A percentile compares a stretch with the other conserved stretches of the same genome.
Conservation (phyloP, 2,888 invertebrate genomes). For the Oasisia sp. region DNA sequence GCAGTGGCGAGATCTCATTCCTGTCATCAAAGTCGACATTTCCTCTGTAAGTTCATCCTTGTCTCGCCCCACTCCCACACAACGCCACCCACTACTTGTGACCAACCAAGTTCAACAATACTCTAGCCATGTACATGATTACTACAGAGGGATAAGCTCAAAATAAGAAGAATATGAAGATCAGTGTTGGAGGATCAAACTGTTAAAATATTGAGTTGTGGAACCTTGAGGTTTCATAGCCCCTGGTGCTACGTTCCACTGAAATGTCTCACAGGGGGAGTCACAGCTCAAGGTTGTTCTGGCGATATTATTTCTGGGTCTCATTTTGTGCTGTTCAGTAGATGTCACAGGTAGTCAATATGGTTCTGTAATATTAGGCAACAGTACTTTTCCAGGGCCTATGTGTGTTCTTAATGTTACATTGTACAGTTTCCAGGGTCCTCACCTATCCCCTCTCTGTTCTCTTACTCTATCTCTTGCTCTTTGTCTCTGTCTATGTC, state of each 20-base stretch:
- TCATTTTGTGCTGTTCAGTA: neutral
- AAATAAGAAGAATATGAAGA: too few relatives aligned
- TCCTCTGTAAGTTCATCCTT: conserved; percentile 57
- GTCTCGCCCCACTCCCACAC: too few relatives aligned
- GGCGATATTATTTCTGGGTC: neutral
- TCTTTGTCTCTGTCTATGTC: too few relatives aligned
- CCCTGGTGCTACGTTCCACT: neutral
- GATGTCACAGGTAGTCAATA: neutral
- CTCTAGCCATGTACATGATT: neutral
- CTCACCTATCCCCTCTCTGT: too few relatives aligned
- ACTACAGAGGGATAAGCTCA: neutral
- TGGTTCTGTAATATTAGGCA: neutral
- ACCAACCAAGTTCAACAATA: too few relatives aligned
- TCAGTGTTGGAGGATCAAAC: neutral
- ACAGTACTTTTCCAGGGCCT: conserved; percentile 71
- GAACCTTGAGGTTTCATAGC: neutral
- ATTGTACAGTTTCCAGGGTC: too few relatives aligned
- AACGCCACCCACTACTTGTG: too few relatives aligned
- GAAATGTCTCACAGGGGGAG: neutral
- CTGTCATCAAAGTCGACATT: conserved; percentile 94
- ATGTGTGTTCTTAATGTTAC: too few relatives aligned
- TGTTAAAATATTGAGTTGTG: neutral
- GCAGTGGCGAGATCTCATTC: conserved; percentile 93
- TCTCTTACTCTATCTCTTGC: too few relatives aligned
- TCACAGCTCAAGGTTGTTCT: neutral